Evolutionary conservation across 2,888 invertebrate genomes (phyloP).

Genomic region (Drosophila nr. medialis): DNA sequence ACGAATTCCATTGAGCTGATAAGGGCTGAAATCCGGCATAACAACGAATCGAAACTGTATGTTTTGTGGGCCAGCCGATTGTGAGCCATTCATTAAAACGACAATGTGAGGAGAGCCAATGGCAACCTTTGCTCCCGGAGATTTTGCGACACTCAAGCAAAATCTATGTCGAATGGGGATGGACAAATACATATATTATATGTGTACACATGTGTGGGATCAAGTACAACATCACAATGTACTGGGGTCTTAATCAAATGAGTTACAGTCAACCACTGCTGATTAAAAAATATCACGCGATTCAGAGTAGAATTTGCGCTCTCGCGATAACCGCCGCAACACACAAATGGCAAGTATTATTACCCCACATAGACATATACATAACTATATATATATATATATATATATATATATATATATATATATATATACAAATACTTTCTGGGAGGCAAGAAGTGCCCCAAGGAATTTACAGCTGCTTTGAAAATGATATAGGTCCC

Average conservation of each 20-base stretch:
- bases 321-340: constrained; percentile 39
- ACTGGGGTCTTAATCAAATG: constrained; percentile 72
- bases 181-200: constrained; percentile 6
- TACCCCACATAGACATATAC: background rate
- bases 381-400: background rate
- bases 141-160: constrained; percentile 56
- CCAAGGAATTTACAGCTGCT: constrained; percentile 36
- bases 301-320: constrained; percentile 77
- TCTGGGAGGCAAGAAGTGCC: background rate
- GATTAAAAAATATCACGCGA: constrained; percentile 81
- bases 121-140: constrained; percentile 79
- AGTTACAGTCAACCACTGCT: constrained; percentile 57
- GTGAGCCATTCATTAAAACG: constrained; percentile 59
- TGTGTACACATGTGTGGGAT: constrained; percentile 26
- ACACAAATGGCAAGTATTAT: constrained; percentile 23
- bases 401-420: background rate
- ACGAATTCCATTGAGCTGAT: constrained; percentile 20
- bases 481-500: constrained; percentile 12
- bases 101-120: constrained; percentile 22
- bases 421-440: background rate
- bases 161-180: constrained; percentile 57
- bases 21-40: constrained; percentile 17
- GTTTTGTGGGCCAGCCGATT: background rate
- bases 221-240: constrained; percentile 33
- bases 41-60: constrained; percentile 17